Percentiles rank a stretch among this genome's conserved stretches.
phyloP scores from a whole-genome alignment of 2,888 invertebrate species.

The Pyrocoelia pectoralis region DNA sequence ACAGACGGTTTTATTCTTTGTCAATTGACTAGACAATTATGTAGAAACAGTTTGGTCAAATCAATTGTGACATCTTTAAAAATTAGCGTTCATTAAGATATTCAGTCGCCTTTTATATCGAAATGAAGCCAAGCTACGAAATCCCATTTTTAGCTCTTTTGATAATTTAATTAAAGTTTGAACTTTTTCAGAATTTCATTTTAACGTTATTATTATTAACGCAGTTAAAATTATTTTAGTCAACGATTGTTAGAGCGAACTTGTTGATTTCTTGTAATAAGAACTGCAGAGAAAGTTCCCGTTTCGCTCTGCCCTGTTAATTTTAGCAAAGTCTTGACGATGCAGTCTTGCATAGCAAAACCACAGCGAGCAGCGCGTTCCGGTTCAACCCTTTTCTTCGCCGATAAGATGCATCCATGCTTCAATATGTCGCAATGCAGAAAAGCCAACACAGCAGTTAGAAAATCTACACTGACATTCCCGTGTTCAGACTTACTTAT shows the following conservation, averaged over 20 bases:
- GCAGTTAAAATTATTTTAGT: no score
- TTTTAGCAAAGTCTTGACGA: slow-evolving; percentile 30
- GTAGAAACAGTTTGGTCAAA: no score
- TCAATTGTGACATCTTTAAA: no score
- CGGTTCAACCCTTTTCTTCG: slow-evolving; percentile 39
- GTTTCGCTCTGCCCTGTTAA: slow-evolving; percentile 15
- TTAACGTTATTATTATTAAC: no score
- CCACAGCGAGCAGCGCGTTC: slow-evolving; percentile 34
- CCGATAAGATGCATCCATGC: slow-evolving; percentile 53
- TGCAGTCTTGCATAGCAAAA: slow-evolving; percentile 39
- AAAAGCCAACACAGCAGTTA: slow-evolving; percentile 41
- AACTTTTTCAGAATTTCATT: neutral
- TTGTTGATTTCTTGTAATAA: slow-evolving; percentile 4
- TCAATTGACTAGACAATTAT: no score
- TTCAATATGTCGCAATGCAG: slow-evolving; percentile 57
- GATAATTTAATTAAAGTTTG: neutral
- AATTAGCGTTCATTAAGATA: no score
- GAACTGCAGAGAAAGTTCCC: neutral
- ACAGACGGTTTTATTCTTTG: no score
- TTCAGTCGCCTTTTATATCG: no score
- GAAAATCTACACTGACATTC: slow-evolving; percentile 37
- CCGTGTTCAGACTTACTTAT: slow-evolving; percentile 35
- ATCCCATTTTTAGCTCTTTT: no score
- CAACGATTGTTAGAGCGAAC: neutral
- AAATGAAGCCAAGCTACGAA: no score